phyloP scores from a whole-genome alignment of 1,140 invertebrate genomes.

The Teleogryllus occipitalis region DNA sequence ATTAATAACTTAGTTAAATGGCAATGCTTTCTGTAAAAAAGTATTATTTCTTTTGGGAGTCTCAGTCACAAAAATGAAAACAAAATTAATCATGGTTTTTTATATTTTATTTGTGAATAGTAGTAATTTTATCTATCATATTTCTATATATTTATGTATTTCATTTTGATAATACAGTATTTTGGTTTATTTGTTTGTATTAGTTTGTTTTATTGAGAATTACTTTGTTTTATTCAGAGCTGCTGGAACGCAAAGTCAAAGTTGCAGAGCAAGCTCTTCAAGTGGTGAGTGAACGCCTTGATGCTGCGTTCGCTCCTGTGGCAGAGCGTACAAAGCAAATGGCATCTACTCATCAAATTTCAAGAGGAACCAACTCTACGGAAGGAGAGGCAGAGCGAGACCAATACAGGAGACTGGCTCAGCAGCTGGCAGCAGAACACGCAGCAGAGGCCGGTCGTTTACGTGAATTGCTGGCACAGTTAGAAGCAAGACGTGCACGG shows the following conservation, averaged over 20 bases:
- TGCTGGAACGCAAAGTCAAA: neutral
- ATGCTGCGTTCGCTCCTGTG: neutral
- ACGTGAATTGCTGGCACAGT: slow-evolving; percentile 40
- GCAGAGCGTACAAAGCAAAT: too few relatives aligned
- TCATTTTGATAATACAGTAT: too few relatives aligned
- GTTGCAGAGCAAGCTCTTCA: neutral
- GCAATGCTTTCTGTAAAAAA: too few relatives aligned
- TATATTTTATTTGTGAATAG: too few relatives aligned
- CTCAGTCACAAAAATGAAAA: too few relatives aligned
- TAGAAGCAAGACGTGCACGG: slow-evolving; percentile 53
- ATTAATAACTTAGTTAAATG: too few relatives aligned
- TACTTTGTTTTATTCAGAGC: neutral
- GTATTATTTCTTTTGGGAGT: too few relatives aligned
- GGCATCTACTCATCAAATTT: too few relatives aligned
- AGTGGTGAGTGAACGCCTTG: neutral
- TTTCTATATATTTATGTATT: too few relatives aligned
- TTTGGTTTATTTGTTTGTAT: neutral
- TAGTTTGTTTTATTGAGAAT: neutral
- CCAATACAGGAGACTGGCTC: neutral
- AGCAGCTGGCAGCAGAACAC: neutral
- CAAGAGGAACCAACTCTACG: too few relatives aligned
- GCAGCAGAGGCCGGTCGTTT: neutral
- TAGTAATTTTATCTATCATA: too few relatives aligned
- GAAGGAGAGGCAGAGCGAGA: neutral
- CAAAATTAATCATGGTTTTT: too few relatives aligned